Evolutionary conservation across 1,140 invertebrate species (phyloP), one percentile per base, ranked within the genome.

Genomic region (Drosophila elegans): DNA sequence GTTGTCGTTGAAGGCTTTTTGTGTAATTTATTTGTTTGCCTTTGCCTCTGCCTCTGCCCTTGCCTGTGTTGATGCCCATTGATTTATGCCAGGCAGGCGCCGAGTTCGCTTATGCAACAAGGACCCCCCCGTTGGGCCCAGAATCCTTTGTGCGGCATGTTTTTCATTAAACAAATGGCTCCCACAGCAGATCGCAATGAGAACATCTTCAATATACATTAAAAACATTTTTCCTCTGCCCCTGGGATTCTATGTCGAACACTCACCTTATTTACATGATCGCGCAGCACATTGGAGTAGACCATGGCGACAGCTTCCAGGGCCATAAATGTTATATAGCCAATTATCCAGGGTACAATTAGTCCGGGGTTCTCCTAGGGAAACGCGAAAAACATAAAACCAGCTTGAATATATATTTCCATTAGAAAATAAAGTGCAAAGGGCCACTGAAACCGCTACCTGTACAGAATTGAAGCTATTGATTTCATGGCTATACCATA

Each of bases 281-380:
- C 95, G 91, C 95, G 94, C 55, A 96, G 93, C 16, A 96, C 95
- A 91, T 96, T 96, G 25, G 95, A 96, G 91, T 96, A 96, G 16
- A 96, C 95, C 94, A 96, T 95, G 53, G 95, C 94, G 88, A 96
- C 95, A 13, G 95, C 95, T 91, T 96, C 95, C 68, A 96, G 88
- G 16, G 95, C 95, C 94, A 96, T 95, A 92, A 96, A 95, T 3
- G 95, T 95, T 88, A 96, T 95, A 80, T 95, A 95, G 54, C 95
- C 95, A 57, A 96, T 94, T 61, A 96, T 95, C 95, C 95, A 96
- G 42, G 95, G 95, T 60, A 95, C 95, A 36, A 96, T 93, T 67
- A 96, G 93, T 3, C 94, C 94, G 21, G 94, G 93, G 59, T 95
- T 95, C 93, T 96, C 95, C 95, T 96, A 92, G 49, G 63, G 44